A percentile compares a stretch with the other conserved stretches of the same genome.
These are phyloP conservation scores for Acanthosepion pharaonis DNA, from an alignment of 2,888 invertebrate genomes.

Conservation along the genomic window DNA sequence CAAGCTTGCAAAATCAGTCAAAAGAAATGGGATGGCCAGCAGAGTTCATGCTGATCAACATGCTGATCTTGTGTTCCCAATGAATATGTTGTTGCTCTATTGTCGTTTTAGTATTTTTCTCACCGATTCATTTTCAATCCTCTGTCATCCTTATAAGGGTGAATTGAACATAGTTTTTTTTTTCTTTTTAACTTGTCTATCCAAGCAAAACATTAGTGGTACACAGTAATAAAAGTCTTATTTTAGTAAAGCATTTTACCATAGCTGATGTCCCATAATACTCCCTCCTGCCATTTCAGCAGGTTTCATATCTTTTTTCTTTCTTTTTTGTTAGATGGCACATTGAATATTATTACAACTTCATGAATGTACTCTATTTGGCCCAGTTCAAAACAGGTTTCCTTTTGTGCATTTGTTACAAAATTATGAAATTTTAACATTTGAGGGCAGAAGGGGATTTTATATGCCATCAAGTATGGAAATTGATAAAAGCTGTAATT, in stretches of 20 bases:
- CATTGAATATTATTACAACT: too few relatives aligned
- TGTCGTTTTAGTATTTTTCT: not conserved
- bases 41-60: not conserved
- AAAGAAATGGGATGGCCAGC: slow-evolving; percentile 33
- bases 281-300: too few relatives aligned
- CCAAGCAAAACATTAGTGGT: not conserved
- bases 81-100: not conserved
- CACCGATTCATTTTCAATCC: not conserved
- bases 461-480: not conserved
- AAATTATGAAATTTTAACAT: too few relatives aligned
- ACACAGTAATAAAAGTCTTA: too few relatives aligned
- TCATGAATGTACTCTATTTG: too few relatives aligned
- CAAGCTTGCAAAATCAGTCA: not conserved
- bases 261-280: too few relatives aligned
- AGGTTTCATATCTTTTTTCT: too few relatives aligned
- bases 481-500: not conserved
- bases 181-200: not conserved
- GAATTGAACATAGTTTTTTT: not conserved
- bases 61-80: not conserved
- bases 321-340: too few relatives aligned
- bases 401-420: too few relatives aligned
- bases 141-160: not conserved
- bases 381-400: too few relatives aligned
- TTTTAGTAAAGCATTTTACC: too few relatives aligned
- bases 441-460: too few relatives aligned